phyloP scores from a whole-genome alignment of 2,113 vertebrate genomes.

The Noturus placidus region DNA sequence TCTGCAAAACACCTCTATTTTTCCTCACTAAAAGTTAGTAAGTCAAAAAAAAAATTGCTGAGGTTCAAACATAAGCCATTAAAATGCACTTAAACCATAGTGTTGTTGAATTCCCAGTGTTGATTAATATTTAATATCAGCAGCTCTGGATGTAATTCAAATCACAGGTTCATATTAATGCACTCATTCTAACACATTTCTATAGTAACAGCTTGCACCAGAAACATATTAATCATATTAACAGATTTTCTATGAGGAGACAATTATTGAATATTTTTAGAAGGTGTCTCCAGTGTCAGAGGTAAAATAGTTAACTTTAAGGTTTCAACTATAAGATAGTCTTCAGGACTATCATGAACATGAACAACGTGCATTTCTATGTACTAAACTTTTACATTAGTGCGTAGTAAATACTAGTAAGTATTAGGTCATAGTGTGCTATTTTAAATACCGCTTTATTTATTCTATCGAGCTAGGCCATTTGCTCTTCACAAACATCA shows the following conservation, averaged over 20 bases:
- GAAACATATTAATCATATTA: background rate
- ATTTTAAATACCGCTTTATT: conserved; percentile 24
- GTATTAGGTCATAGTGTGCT: background rate
- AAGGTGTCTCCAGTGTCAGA: background rate
- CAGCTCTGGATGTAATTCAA: background rate
- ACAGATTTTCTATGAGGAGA: no score
- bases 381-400: background rate
- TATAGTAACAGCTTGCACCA: background rate
- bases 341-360: background rate
- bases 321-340: background rate
- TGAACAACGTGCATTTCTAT: background rate
- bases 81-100: conserved; percentile 1
- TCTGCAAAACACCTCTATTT: background rate
- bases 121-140: conserved; percentile 2
- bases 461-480: conserved; percentile 3
- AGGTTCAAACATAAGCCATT: background rate
- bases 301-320: background rate
- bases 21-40: background rate
- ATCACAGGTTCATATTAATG: background rate
- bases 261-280: background rate
- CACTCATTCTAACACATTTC: background rate
- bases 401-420: background rate
- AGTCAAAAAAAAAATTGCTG: background rate
- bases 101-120: background rate
- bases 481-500: conserved; percentile 37